phyloP scores from a whole-genome alignment of 2,888 invertebrate species.

The Trisateles emortualis region DNA sequence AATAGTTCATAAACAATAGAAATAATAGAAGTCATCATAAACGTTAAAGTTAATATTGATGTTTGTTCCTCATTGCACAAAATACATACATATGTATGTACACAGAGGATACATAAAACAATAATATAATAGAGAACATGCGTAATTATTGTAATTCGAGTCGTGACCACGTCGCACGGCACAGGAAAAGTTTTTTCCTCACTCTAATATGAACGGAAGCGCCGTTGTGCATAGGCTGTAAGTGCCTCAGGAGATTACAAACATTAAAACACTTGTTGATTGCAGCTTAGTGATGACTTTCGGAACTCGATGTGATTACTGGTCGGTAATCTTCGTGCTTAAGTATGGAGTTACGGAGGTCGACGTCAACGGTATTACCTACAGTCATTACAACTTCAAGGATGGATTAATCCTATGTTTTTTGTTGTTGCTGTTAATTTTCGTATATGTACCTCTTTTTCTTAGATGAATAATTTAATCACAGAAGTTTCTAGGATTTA shows the following conservation, averaged over 20 bases:
- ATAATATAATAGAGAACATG: constrained; percentile 26
- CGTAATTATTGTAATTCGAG: constrained; percentile 57
- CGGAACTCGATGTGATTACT: constrained; percentile 68
- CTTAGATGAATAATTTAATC: too few relatives aligned
- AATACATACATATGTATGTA: constrained; percentile 15
- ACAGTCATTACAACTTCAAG: constrained; percentile 45
- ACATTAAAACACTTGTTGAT: constrained; percentile 74
- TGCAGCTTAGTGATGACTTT: constrained; percentile 67
- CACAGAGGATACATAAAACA: constrained; percentile 4
- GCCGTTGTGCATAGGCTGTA: constrained; percentile 60
- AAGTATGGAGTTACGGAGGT: constrained; percentile 56
- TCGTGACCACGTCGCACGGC: constrained; percentile 54
- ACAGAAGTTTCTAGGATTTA: not conserved
- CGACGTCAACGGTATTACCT: constrained; percentile 43
- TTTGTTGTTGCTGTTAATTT: not conserved
- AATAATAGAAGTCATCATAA: not conserved
- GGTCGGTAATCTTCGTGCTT: constrained; percentile 54
- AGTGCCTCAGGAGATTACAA: constrained; percentile 67
- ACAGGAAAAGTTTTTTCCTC: constrained; percentile 64
- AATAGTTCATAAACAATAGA: too few relatives aligned
- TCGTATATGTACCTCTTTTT: not conserved
- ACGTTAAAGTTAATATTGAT: not conserved
- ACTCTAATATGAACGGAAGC: constrained; percentile 68
- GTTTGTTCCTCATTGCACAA: not conserved
- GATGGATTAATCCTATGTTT: constrained; percentile 28